A percentile compares a stretch with the other conserved stretches of the same genome.
phyloP scores from a whole-genome alignment of 2,113 vertebrate species.

The Ahaetulla prasina region DNA sequence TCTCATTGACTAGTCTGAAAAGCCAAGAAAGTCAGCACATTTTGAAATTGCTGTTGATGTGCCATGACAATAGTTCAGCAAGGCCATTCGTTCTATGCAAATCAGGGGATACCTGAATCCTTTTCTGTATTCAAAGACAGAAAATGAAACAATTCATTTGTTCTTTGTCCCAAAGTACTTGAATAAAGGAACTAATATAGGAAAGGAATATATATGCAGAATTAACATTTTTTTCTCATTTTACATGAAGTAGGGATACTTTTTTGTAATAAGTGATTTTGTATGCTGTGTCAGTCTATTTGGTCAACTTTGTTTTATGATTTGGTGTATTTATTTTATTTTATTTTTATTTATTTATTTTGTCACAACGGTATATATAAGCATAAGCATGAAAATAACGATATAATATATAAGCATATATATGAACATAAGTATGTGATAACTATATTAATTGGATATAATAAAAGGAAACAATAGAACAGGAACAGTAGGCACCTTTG shows the following conservation, averaged over 20 bases:
- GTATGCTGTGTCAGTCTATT: background rate
- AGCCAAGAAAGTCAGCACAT: slow-evolving; percentile 62
- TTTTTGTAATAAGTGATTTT: background rate
- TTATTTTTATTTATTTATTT: too few species aligned
- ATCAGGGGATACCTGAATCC: slow-evolving; percentile 21
- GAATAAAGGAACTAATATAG: background rate
- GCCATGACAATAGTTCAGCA: slow-evolving; percentile 65
- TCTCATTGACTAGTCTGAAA: slow-evolving; percentile 63
- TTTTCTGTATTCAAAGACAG: background rate
- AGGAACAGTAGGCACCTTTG: too few species aligned
- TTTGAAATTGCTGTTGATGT: slow-evolving; percentile 63
- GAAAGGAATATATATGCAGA: background rate
- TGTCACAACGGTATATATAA: too few species aligned
- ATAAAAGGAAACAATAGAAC: too few species aligned
- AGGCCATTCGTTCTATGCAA: slow-evolving; percentile 30
- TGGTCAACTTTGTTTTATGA: background rate
- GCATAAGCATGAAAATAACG: too few species aligned
- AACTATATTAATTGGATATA: too few species aligned
- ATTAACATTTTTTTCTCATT: background rate
- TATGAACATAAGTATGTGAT: too few species aligned
- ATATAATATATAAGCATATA: too few species aligned
- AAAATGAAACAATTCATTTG: background rate
- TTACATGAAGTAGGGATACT: background rate
- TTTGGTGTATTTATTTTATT: too few species aligned
- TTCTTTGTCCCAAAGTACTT: background rate